Percentiles rank a stretch among this genome's conserved stretches.
These are phyloP conservation scores for Acomys russatus DNA, from an alignment of 2,797 vertebrate genomes.

Conservation along the genomic window DNA sequence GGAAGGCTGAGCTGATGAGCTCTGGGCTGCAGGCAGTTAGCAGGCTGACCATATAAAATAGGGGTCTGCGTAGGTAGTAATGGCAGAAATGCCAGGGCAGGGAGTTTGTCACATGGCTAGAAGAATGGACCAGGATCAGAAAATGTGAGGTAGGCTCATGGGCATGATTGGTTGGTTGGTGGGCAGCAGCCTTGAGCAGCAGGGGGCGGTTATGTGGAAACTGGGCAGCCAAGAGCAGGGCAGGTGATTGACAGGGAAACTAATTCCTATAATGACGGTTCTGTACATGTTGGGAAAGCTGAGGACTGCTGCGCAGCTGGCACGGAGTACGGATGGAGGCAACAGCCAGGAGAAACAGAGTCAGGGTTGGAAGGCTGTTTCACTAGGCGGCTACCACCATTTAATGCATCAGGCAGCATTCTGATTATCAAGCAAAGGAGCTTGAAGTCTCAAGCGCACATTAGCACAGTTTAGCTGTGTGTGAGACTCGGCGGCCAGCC, in stretches of 20 bases:
- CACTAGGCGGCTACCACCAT: neutral
- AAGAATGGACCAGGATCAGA: neutral
- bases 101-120: neutral
- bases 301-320: neutral
- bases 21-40: neutral
- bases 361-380: neutral
- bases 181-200: neutral
- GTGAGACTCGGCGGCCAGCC: neutral
- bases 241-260: neutral
- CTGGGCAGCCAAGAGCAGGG: too few species aligned
- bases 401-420: neutral
- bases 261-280: neutral
- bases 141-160: neutral
- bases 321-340: neutral
- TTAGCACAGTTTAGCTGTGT: neutral
- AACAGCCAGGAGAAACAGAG: neutral
- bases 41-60: neutral
- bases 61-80: neutral
- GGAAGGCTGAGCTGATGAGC: neutral
- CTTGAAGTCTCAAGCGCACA: neutral
- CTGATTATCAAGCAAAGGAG: neutral
- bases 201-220: neutral
- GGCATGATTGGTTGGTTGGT: neutral
- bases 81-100: neutral
- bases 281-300: neutral